Evolutionary conservation across 2,888 invertebrate genomes (phyloP).

Genomic region (Caenorhabditis zanzibari): DNA sequence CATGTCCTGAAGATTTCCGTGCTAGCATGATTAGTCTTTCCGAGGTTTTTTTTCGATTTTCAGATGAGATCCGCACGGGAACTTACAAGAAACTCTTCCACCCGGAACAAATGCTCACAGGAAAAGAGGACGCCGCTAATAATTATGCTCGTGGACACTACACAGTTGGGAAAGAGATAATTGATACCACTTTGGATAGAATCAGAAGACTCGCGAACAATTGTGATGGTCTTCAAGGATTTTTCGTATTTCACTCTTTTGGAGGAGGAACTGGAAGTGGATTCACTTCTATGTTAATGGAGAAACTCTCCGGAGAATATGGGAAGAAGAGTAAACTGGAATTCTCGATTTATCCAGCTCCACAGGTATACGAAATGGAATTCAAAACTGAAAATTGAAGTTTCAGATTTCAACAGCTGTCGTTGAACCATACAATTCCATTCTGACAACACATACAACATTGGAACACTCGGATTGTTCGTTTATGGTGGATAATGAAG

Average conservation of each 20-base stretch:
- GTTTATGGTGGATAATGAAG: slow-evolving; percentile 94
- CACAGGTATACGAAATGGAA: slow-evolving; percentile 86
- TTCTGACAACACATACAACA: slow-evolving; percentile 95
- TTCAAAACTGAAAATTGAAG: slow-evolving; percentile 26
- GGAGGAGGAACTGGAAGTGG: slow-evolving; percentile 93
- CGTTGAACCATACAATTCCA: slow-evolving; percentile 96
- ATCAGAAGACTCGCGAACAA: slow-evolving; percentile 86
- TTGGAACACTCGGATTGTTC: slow-evolving; percentile 95
- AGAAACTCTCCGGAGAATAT: slow-evolving; percentile 90
- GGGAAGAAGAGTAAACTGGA: slow-evolving; percentile 92
- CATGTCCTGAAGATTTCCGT: slow-evolving; percentile 58
- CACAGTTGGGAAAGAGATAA: slow-evolving; percentile 87
- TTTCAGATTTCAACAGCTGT: slow-evolving; percentile 90
- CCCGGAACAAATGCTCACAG: slow-evolving; percentile 95
- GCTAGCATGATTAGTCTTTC: slow-evolving; percentile 68
- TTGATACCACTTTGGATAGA: slow-evolving; percentile 76
- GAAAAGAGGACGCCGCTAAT: slow-evolving; percentile 85
- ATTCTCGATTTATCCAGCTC: slow-evolving; percentile 93
- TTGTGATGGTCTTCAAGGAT: slow-evolving; percentile 88
- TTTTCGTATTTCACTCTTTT: slow-evolving; percentile 93
- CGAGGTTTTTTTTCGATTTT: slow-evolving; percentile 49
- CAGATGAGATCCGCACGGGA: slow-evolving; percentile 85
- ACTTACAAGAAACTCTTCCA: slow-evolving; percentile 92
- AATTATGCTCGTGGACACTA: slow-evolving; percentile 87
- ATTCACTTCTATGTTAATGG: slow-evolving; percentile 92